phyloP scores from a whole-genome alignment of 23 tunicate species.

The Botrylloides violaceus region DNA sequence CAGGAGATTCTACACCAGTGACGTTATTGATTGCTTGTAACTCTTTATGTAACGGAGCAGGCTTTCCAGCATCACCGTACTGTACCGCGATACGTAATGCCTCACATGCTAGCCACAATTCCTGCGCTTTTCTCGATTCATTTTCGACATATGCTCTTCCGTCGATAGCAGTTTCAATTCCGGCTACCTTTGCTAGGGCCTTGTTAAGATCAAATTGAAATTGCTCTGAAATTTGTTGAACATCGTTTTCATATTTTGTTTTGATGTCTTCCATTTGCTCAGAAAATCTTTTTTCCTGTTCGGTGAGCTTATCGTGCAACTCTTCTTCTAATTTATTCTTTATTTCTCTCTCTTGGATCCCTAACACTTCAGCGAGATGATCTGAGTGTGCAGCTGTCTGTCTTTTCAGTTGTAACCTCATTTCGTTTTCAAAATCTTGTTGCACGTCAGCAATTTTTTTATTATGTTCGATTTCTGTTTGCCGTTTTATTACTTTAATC shows the following conservation, averaged over 20 bases:
- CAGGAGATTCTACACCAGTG: constrained; percentile 22
- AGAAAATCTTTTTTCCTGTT: constrained; percentile 15
- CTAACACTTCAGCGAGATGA: constrained; percentile 78
- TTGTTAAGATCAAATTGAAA: constrained; percentile 33
- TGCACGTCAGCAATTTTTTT: constrained; percentile 21
- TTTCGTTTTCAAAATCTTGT: constrained; percentile 44
- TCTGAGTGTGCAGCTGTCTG: constrained; percentile 84
- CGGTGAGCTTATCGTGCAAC: constrained; percentile 28
- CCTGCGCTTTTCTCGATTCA: constrained; percentile 69
- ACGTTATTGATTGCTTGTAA: constrained; percentile 35
- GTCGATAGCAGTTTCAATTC: constrained; percentile 56
- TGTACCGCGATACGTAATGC: constrained; percentile 36
- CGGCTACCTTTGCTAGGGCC: constrained; percentile 53
- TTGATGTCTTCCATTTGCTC: constrained; percentile 21
- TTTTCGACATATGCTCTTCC: constrained; percentile 63
- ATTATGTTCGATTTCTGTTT: neutral
- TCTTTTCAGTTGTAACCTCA: constrained; percentile 44
- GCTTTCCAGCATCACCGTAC: constrained; percentile 54
- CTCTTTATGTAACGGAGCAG: constrained; percentile 39
- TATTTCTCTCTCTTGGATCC: constrained; percentile 48
- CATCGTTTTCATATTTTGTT: constrained; percentile 18
- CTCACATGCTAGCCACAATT: constrained; percentile 82
- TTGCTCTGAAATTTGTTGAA: constrained; percentile 19
- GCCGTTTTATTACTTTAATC: constrained; percentile 9
- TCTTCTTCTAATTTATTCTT: constrained; percentile 31